These are phyloP conservation scores for Amphilophus citrinellus DNA, from an alignment of 2,113 vertebrate species.

Conservation along the genomic window DNA sequence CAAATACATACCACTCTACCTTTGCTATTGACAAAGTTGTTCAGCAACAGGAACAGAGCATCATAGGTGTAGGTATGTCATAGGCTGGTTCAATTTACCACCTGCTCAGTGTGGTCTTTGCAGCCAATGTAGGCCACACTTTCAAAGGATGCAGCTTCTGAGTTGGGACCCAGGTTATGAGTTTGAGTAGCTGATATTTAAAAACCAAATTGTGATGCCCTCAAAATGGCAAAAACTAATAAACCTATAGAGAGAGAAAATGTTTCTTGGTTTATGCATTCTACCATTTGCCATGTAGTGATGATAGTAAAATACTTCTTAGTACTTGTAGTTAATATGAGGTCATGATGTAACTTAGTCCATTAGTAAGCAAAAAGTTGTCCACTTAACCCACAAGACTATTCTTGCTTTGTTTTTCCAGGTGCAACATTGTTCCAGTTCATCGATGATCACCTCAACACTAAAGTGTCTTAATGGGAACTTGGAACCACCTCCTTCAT, in stretches of 20 bases:
- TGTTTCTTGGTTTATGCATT: not conserved
- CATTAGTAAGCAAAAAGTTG: not conserved
- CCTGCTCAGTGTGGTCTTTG: not conserved
- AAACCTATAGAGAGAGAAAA: no score
- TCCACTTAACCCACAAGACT: not conserved
- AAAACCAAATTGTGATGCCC: not conserved
- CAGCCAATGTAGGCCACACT: not conserved
- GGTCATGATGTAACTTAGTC: not conserved
- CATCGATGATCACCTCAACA: slow-evolving; percentile 55
- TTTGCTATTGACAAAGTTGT: not conserved
- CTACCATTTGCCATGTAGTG: not conserved
- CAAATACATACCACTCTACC: not conserved
- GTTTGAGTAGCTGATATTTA: not conserved
- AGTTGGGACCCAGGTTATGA: not conserved
- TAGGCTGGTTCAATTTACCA: no score
- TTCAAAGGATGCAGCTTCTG: not conserved
- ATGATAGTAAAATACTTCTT: not conserved
- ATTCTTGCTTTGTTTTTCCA: slow-evolving; percentile 45
- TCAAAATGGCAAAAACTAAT: no score
- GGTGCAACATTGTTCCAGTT: slow-evolving; percentile 83
- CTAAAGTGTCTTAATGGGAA: not conserved
- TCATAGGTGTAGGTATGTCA: no score
- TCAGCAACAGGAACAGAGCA: not conserved
- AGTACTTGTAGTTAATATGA: not conserved
- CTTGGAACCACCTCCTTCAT: not conserved